phyloP scores from a whole-genome alignment of 1,140 invertebrate genomes.

The Trialeurodes vaporariorum region DNA sequence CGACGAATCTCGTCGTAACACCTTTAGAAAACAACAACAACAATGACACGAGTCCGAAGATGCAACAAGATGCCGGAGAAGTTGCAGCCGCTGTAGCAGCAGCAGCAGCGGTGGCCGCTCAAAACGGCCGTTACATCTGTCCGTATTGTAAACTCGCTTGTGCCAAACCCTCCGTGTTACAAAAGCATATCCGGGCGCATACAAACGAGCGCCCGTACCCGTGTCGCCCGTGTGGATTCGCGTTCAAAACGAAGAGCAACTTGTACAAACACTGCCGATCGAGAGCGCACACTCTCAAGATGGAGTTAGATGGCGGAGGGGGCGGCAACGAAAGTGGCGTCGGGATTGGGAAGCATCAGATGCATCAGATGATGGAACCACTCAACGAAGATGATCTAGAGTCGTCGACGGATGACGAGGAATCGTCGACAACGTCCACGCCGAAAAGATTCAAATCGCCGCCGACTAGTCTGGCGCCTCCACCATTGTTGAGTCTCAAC shows the following conservation, averaged over 20 bases:
- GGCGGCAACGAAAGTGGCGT: conserved; percentile 15
- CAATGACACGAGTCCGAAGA: conserved; percentile 9
- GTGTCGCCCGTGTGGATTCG: conserved; percentile 75
- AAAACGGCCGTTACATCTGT: conserved; percentile 57
- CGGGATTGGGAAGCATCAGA: not conserved
- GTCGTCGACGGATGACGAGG: not conserved
- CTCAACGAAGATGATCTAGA: not conserved
- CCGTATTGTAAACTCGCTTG: conserved; percentile 76
- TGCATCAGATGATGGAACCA: not conserved
- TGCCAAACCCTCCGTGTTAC: conserved; percentile 84
- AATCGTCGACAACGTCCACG: not conserved
- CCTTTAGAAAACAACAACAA: not conserved
- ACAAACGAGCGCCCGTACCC: conserved; percentile 88
- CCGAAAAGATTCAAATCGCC: not conserved
- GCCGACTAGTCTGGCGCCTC: not conserved
- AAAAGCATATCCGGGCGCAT: conserved; percentile 85
- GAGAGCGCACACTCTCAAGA: conserved; percentile 60
- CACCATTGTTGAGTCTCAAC: too few species aligned
- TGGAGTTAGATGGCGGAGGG: conserved; percentile 37
- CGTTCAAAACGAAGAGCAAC: conserved; percentile 90
- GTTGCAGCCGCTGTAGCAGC: conserved; percentile 2
- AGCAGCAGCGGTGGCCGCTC: not conserved
- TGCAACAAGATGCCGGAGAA: not conserved
- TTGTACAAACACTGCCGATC: conserved; percentile 83
- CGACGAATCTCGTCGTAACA: not conserved